Percentiles rank a stretch among this genome's conserved stretches.
Evolutionary conservation across 1,140 invertebrate genomes (phyloP).

Genomic region (Papilio glaucus): DNA sequence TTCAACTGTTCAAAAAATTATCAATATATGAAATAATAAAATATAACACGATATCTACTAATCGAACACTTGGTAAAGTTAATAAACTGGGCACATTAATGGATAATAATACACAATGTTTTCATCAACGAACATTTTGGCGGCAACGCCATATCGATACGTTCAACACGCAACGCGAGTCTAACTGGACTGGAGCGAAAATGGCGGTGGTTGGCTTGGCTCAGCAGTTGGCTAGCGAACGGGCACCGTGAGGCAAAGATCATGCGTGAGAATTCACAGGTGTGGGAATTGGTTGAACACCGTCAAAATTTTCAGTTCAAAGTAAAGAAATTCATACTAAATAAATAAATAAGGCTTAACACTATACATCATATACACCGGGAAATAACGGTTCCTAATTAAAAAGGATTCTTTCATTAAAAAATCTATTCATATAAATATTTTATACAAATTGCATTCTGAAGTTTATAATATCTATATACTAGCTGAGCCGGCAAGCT

Average conservation of each 20-base stretch:
- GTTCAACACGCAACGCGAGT: conserved; percentile 48
- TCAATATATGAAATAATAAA: conserved; percentile 35
- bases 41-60: conserved; percentile 42
- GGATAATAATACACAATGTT: conserved; percentile 44
- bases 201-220: conserved; percentile 62
- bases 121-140: conserved; percentile 58
- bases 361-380: no score
- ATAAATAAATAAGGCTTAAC: no score
- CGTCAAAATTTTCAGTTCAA: neutral
- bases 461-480: no score
- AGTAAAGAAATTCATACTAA: neutral
- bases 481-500: no score
- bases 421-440: no score
- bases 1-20: conserved; percentile 21
- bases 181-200: conserved; percentile 73
- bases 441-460: no score
- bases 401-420: no score
- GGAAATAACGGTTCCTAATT: no score
- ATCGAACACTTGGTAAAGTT: conserved; percentile 42
- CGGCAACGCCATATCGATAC: conserved; percentile 48
- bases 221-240: conserved; percentile 50
- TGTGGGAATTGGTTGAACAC: conserved; percentile 42
- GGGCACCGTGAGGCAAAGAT: conserved; percentile 64
- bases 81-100: conserved; percentile 28
- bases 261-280: conserved; percentile 64